phyloP scores from a whole-genome alignment of 1,140 invertebrate species.

The Octopus bimaculoides region DNA sequence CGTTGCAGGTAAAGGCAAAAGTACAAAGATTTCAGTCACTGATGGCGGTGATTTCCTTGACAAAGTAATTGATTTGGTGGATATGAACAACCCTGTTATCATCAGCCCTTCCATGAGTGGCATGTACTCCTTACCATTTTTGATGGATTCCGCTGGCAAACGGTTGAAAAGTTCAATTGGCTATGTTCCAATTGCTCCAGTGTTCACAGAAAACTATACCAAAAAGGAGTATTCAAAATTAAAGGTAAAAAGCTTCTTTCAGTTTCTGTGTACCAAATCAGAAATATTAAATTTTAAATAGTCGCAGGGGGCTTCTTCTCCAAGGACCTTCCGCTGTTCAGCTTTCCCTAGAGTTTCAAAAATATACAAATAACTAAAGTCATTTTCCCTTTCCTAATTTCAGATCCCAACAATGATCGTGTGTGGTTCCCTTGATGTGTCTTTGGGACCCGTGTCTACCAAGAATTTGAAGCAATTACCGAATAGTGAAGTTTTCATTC shows the following conservation, averaged over 20 bases:
- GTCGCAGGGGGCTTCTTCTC: too few species aligned
- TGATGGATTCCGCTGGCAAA: slow-evolving; percentile 38
- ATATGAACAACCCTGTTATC: slow-evolving; percentile 48
- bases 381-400: slow-evolving; percentile 18
- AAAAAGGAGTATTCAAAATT: slow-evolving; percentile 31
- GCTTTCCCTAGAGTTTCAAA: too few species aligned
- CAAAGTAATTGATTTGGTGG: slow-evolving; percentile 35
- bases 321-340: too few species aligned
- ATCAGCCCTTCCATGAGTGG: slow-evolving; percentile 61
- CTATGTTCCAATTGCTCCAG: slow-evolving; percentile 58
- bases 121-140: slow-evolving; percentile 52
- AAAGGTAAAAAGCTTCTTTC: slow-evolving; percentile 27
- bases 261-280: not conserved
- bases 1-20: slow-evolving; percentile 46
- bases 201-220: slow-evolving; percentile 40
- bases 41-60: slow-evolving; percentile 40
- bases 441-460: slow-evolving; percentile 43
- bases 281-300: not conserved
- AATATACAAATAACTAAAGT: too few species aligned
- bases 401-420: slow-evolving; percentile 59
- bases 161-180: slow-evolving; percentile 39
- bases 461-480: slow-evolving; percentile 52
- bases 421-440: slow-evolving; percentile 55
- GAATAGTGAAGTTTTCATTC: slow-evolving; percentile 42
- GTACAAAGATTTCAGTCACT: slow-evolving; percentile 25